Evolutionary conservation across 2,888 invertebrate genomes (phyloP), one percentile per base, ranked within the genome.

Genomic region (Drosophila robusta): DNA sequence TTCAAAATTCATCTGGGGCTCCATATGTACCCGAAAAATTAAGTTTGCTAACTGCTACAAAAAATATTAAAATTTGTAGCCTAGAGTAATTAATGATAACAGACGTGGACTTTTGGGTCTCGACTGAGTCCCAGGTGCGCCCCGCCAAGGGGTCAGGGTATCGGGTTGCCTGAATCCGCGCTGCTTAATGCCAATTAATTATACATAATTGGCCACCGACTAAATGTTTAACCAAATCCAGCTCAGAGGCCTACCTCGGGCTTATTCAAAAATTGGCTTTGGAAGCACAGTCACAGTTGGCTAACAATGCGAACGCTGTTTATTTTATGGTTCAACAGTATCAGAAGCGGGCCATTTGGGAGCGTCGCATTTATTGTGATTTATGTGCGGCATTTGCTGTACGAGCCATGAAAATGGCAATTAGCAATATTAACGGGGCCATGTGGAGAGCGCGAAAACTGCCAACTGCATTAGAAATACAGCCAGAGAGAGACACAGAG

Each of bases 181-280:
- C 22, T 14, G 16, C 26, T 62, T 49, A 58, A 47, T 51, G 46
- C 47, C 68, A 65, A 75, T 82, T 79, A 80, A 82, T 80, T 82
- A 80, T 80, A 72, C 78, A 78, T 83, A 80, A 78, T 83, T 80
- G 82, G 82, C 74, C 58, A 65, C 57, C 64, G 67, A 73, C 80
- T 78, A 70, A 80, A 70, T 80, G 72, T 61, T 78, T 68, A 75
- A 70, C 78, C 61, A 66, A 83, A 83, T 73, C 73, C 58, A 57
- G 9, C 18, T 34, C 0, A 3, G n/a, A 18, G 11, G 38, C 18
- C 26, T 14, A 26, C 29, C 11, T 12, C n/a, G 32, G 75, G 61
- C 62, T 64, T 55, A 63, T 50, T 74, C 65, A 47, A 74, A 62
- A 78, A 52, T 47, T 63, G 50, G 41, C 57, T 47, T 64, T 50